These are phyloP conservation scores for Cosmia trapezina DNA, from an alignment of 2,888 invertebrate genomes.

Conservation along the genomic window DNA sequence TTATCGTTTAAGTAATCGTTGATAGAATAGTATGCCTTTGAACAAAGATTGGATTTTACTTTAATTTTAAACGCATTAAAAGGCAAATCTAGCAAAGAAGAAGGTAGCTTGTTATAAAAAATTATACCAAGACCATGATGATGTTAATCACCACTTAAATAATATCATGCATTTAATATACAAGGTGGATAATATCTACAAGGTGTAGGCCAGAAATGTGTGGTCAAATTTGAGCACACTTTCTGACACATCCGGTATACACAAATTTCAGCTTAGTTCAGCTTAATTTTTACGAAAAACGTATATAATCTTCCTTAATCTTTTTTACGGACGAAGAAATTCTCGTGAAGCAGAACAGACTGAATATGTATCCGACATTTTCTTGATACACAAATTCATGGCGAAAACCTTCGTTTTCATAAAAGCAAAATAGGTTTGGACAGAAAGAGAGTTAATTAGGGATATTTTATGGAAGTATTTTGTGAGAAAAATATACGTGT, in stretches of 20 bases:
- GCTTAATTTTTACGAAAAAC: constrained; percentile 35
- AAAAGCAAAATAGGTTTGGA: constrained; percentile 22
- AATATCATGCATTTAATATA: no score
- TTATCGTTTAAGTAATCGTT: no score
- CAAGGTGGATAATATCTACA: no score
- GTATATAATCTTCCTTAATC: neutral
- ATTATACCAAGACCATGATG: no score
- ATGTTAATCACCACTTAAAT: no score
- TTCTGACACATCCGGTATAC: neutral
- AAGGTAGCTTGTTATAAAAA: no score
- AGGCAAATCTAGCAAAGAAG: no score
- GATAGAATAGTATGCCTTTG: no score
- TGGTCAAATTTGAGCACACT: no score
- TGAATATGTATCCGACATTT: constrained; percentile 23
- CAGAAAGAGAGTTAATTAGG: constrained; percentile 37
- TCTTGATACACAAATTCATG: constrained; percentile 36
- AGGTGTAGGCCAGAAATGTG: no score
- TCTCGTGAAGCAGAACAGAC: constrained; percentile 1
- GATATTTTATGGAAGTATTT: constrained; percentile 32
- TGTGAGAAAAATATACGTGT: constrained; percentile 13
- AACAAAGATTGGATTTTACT: no score
- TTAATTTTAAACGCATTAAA: no score
- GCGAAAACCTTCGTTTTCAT: constrained; percentile 20
- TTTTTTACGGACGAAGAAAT: constrained; percentile 23
- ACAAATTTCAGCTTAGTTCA: neutral